Conservation (phyloP, 1,140 invertebrate genomes). For the Drosophila ambigua region DNA sequence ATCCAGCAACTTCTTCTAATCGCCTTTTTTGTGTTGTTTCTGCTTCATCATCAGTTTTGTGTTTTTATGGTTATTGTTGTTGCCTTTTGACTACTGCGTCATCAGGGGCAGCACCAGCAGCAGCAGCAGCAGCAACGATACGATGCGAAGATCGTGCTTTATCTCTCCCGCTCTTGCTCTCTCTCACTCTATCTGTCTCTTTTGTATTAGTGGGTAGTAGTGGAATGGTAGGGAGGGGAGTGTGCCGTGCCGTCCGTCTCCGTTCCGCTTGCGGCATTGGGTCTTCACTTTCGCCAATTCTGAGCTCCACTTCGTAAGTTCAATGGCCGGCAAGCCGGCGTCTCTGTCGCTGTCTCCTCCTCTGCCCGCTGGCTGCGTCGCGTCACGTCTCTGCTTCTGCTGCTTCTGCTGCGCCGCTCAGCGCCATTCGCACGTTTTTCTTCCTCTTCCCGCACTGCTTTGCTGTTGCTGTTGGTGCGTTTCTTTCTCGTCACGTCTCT, state of each 20-base stretch:
- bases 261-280: slow-evolving; percentile 71
- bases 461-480: slow-evolving; percentile 17
- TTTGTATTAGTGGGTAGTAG: too few species aligned
- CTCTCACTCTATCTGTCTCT: slow-evolving; percentile 6
- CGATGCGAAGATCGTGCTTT: slow-evolving; percentile 38
- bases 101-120: slow-evolving; percentile 43
- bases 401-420: slow-evolving; percentile 17
- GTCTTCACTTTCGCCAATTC: slow-evolving; percentile 82
- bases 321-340: slow-evolving; percentile 54
- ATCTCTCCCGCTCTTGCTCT: slow-evolving; percentile 23
- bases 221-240: too few species aligned
- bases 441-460: slow-evolving; percentile 7
- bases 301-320: slow-evolving; percentile 78
- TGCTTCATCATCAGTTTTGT: slow-evolving; percentile 69
- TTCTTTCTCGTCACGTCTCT: slow-evolving; percentile 30
- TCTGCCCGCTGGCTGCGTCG: slow-evolving; percentile 15
- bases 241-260: slow-evolving; percentile 5
- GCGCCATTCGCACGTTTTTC: slow-evolving; percentile 76
- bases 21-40: slow-evolving; percentile 57
- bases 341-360: slow-evolving; percentile 10
- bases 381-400: too few species aligned
- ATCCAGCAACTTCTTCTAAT: slow-evolving; percentile 62
- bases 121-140: slow-evolving; percentile 15
- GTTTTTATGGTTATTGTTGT: slow-evolving; percentile 59
- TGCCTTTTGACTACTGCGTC: slow-evolving; percentile 68